Evolutionary conservation across 1,140 invertebrate genomes (phyloP), one percentile per base, ranked within the genome.

Genomic region (Macrocentrus cingulum): DNA sequence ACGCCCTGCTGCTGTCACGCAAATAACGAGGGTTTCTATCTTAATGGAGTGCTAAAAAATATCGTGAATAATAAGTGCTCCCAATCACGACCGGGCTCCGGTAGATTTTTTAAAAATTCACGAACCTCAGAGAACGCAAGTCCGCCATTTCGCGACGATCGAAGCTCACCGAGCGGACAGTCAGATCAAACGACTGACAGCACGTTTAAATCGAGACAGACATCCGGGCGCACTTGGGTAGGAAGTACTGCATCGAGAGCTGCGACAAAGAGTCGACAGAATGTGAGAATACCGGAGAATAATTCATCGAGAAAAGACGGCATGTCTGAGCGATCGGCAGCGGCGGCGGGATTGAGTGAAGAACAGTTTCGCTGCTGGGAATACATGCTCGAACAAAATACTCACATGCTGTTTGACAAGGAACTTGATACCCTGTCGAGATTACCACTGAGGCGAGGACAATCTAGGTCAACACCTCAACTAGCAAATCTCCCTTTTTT

Each of bases 341-440:
- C 72, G 72, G 79, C 86, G 67, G 41, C 83, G 67, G 63, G 72
- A 72, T 67, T 84, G 2, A 90, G 88, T 2, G 91, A 93, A 63
- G 92, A 95, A 69, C 91, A 93, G 69, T 92, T 92, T 67, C 90
- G 92, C 62, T 93, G 91, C 66, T 95, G 92, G 92, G 92, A 95
- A 65, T 95, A 94, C 66, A 94, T 94, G 90, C 71, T 95, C 15
- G 92, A 94, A 68, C 90, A 94, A 75, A 95, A 95, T 66, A 92
- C 91, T 0, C 91, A 94, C 67, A 75, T 94, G 59, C 66, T 95
- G 0, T 94, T 94, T 63, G 91, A 93, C 74, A 92, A 92, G 68
- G 91, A 94, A 74, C 71, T 94, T 39, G 91, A 94, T 69, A 92
- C 90, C 8, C 73, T 94, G 15, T 87, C 88, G 0, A 87, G 86